Evolutionary conservation across 2,113 vertebrate species (phyloP).

Genomic region (Lipotes vexillifer): DNA sequence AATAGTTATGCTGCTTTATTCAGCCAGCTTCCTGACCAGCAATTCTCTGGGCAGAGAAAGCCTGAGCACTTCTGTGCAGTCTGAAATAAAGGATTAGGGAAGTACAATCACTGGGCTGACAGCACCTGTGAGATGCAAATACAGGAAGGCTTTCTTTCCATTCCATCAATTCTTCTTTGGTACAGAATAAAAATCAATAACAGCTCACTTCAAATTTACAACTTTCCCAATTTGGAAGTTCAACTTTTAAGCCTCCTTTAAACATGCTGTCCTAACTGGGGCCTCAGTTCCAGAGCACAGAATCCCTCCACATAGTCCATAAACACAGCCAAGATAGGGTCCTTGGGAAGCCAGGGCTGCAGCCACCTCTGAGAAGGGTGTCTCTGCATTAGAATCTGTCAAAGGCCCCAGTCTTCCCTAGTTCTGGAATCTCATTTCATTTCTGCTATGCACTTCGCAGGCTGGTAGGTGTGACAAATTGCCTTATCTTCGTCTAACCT

Average conservation of each 20-base stretch:
- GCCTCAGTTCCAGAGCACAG: not conserved
- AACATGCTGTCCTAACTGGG: not conserved
- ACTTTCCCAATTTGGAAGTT: not conserved
- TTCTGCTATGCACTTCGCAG: not conserved
- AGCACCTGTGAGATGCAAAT: not conserved
- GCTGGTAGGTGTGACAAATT: slow-evolving; percentile 48
- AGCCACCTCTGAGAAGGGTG: too few relatives aligned
- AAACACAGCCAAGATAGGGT: not conserved
- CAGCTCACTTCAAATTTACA: slow-evolving; percentile 13
- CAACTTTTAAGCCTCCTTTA: not conserved
- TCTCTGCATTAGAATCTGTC: not conserved
- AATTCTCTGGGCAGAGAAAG: not conserved
- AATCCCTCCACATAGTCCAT: rapidly evolving
- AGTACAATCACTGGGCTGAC: not conserved
- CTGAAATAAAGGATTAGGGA: not conserved
- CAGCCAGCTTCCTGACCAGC: not conserved
- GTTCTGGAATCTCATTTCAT: slow-evolving; percentile 14
- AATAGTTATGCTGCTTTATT: not conserved
- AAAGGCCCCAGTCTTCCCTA: not conserved
- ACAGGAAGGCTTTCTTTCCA: not conserved
- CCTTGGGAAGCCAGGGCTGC: not conserved
- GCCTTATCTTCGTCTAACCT: slow-evolving; percentile 68
- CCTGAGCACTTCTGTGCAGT: not conserved
- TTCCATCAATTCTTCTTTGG: not conserved
- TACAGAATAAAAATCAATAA: slow-evolving; percentile 49